Base-by-base conservation (phyloP, 1,140 invertebrate species). In the Dendroctonus valens region DNA sequence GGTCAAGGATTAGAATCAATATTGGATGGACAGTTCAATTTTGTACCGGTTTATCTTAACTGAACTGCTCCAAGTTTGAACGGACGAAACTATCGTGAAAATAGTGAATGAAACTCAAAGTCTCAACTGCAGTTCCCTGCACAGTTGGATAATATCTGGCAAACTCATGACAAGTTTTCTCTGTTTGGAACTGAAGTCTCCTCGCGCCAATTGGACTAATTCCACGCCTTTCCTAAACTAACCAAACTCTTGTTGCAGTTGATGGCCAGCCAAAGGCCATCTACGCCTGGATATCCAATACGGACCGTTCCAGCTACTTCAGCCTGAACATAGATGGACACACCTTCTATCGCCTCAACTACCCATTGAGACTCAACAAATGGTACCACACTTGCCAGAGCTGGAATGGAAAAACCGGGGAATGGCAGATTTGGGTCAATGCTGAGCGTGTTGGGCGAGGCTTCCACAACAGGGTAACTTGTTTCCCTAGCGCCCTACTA, bases 351-450 rank as follows among this genome's bases (percentile, higher is more conserved):
- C 84, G 90, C 71, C 81, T 93, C 41, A 92, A 92, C 77, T 93
- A 92, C 79, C 90, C 90, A 11, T 74, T 92, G 54, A 84, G 88
- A 71, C 79, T 91, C 69, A 88, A 90, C 79, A 84, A 87, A 76
- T 93, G 91, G 91, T 92, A 92, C 79, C 91, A 93, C 77, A 86
- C 88, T 9, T 93, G 91, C 73, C 87, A 90, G 71, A 91, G 90
- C 59, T 93, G 91, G 91, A 93, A 92, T 76, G 90, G 90, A 38
- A 88, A 86, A 72, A 91, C 90, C 8, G 91, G 90, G 49, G 90
- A 93, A 79, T 93, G 91, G 91, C 90, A 92, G 79, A 86, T 92
- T 59, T 92, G 90, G 90, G 86, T 93, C 50, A 91, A 92, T 76
- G 86, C 87, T 38, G 90, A 92, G 75, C 82, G 90, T 68, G 89